A percentile compares a stretch with the other conserved stretches of the same genome.
Conservation (phyloP, 1,140 invertebrate species). For the Drosophila seguyi region DNA sequence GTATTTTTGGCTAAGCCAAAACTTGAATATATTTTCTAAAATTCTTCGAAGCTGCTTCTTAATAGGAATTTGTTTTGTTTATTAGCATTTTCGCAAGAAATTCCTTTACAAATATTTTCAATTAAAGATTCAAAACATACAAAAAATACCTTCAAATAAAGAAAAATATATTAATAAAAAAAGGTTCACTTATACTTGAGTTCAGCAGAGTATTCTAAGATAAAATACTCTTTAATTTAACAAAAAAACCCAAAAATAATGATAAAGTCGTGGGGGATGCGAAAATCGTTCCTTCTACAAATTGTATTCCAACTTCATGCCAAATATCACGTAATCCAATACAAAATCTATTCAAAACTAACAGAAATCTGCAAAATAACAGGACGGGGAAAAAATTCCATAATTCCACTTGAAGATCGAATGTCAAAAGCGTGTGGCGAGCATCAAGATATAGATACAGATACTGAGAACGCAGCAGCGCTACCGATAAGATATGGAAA, state of each 20-base stretch:
- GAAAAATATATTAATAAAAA: no score
- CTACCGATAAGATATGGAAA: conserved; percentile 41
- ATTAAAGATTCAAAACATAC: neutral
- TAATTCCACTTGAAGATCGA: conserved; percentile 3
- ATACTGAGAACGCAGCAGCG: conserved; percentile 14
- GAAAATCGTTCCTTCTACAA: neutral
- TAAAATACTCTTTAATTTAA: neutral
- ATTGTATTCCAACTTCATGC: neutral
- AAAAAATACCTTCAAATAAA: neutral
- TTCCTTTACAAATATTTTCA: neutral
- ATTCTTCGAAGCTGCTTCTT: neutral
- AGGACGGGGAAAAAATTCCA: conserved; percentile 4
- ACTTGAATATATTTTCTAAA: no score
- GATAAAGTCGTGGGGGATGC: neutral
- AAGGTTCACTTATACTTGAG: neutral
- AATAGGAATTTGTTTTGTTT: neutral
- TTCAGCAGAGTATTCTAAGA: neutral
- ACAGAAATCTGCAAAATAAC: conserved; percentile 1
- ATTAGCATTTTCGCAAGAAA: neutral
- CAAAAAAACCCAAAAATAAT: neutral
- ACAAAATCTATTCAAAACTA: neutral
- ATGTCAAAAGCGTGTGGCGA: conserved; percentile 4
- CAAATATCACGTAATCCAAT: neutral
- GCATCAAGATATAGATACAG: conserved; percentile 22
- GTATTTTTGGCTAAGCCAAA: no score